Percentiles rank a stretch among this genome's conserved stretches.
phyloP scores from a whole-genome alignment of 2,888 invertebrate species.

The Leptinotarsa haldemani region DNA sequence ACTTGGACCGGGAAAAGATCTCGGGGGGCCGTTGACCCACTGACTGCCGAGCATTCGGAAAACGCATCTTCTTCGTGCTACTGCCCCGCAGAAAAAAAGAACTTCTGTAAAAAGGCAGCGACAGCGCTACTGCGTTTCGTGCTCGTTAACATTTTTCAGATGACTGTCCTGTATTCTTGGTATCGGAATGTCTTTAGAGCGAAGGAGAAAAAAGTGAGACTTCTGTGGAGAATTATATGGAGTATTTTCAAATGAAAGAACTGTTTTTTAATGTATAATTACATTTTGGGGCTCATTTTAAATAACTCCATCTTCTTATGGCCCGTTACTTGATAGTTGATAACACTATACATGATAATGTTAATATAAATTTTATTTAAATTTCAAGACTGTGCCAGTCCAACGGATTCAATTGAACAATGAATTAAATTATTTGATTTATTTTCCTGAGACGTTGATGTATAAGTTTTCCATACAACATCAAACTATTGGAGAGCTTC shows the following conservation, averaged over 20 bases:
- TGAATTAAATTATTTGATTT: too few relatives aligned
- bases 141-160: conserved; percentile 2
- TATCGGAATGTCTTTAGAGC: neutral
- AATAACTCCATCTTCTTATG: too few relatives aligned
- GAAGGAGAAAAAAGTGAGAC: too few relatives aligned
- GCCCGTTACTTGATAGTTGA: too few relatives aligned
- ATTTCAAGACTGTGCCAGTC: too few relatives aligned
- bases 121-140: neutral
- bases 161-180: neutral
- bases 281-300: neutral
- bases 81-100: neutral
- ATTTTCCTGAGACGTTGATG: too few relatives aligned
- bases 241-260: neutral
- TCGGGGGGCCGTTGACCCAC: conserved; percentile 30
- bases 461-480: too few relatives aligned
- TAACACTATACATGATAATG: too few relatives aligned
- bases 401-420: too few relatives aligned
- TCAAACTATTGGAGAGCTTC: too few relatives aligned
- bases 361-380: too few relatives aligned
- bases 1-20: conserved; percentile 29
- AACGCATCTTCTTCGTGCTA: neutral
- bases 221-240: too few relatives aligned
- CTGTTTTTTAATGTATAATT: neutral
- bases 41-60: conserved; percentile 19
- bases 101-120: neutral